phyloP scores from a whole-genome alignment of 2,797 vertebrate species.

The Propithecus perrieri region DNA sequence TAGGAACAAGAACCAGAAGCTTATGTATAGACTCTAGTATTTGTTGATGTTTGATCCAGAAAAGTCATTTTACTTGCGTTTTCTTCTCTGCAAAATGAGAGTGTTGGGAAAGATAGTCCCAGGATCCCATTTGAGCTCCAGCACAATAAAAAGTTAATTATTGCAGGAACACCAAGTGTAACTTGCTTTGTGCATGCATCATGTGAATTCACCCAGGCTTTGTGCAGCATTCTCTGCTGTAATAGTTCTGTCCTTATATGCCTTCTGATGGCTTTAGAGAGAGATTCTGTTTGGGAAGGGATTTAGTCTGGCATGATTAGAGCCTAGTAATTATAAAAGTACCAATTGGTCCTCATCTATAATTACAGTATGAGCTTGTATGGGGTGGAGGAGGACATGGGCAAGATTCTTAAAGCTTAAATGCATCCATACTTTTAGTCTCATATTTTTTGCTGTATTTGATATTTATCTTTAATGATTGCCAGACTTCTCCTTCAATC shows the following conservation, averaged over 20 bases:
- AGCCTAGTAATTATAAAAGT: slow-evolving; percentile 35
- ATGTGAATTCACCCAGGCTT: neutral
- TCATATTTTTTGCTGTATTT: neutral
- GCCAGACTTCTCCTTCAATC: neutral
- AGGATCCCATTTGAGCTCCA: neutral
- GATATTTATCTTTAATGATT: neutral
- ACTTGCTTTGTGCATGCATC: neutral
- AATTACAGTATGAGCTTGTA: neutral
- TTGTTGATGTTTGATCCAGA: neutral
- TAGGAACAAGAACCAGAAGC: neutral
- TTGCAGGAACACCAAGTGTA: neutral
- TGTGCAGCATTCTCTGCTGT: neutral
- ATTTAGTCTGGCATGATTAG: neutral
- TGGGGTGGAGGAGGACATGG: neutral
- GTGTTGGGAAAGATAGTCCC: neutral
- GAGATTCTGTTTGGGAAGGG: neutral
- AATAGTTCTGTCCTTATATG: neutral
- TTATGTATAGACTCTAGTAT: no score
- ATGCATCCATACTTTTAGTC: neutral
- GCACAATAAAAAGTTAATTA: neutral
- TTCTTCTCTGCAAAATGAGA: neutral
- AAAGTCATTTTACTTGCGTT: neutral
- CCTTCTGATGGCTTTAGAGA: neutral
- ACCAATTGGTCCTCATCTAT: neutral
- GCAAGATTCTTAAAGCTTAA: neutral